Evolutionary conservation across 2,888 invertebrate species (phyloP).

Genomic region (Parascotia fuliginaria): DNA sequence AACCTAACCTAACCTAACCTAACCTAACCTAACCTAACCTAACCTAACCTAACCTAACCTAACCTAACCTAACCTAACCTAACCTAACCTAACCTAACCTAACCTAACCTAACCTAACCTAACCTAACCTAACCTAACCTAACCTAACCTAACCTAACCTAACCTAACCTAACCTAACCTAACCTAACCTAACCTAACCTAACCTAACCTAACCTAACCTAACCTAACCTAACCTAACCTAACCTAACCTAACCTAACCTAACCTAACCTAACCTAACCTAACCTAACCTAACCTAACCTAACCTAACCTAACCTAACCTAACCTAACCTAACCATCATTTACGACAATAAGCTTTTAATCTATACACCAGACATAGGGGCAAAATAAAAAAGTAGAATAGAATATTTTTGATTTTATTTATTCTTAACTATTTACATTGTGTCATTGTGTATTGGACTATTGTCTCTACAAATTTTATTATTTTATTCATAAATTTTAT

Average conservation of each 20-base stretch:
- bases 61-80: slow-evolving; percentile 28
- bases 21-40: slow-evolving; percentile 28
- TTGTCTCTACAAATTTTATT: no score
- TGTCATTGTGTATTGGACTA: no score
- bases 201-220: slow-evolving; percentile 35
- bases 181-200: slow-evolving; percentile 21
- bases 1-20: slow-evolving; percentile 27
- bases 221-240: slow-evolving; percentile 34
- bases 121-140: slow-evolving; percentile 19
- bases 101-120: slow-evolving; percentile 24
- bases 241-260: slow-evolving; percentile 38
- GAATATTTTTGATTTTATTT: no score
- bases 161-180: slow-evolving; percentile 6
- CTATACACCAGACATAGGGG: no score
- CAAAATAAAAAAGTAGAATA: no score
- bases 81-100: slow-evolving; percentile 25
- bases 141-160: slow-evolving; percentile 28
- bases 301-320: slow-evolving; percentile 6
- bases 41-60: slow-evolving; percentile 15
- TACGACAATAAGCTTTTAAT: no score
- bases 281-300: slow-evolving; percentile 22
- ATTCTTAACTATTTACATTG: no score
- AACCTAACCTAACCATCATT: slow-evolving; percentile 16
- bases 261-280: slow-evolving; percentile 38
- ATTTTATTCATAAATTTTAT: no score